Evolutionary conservation across 1,140 invertebrate species (phyloP), one percentile per base, ranked within the genome.

Genomic region (Galleria mellonella): DNA sequence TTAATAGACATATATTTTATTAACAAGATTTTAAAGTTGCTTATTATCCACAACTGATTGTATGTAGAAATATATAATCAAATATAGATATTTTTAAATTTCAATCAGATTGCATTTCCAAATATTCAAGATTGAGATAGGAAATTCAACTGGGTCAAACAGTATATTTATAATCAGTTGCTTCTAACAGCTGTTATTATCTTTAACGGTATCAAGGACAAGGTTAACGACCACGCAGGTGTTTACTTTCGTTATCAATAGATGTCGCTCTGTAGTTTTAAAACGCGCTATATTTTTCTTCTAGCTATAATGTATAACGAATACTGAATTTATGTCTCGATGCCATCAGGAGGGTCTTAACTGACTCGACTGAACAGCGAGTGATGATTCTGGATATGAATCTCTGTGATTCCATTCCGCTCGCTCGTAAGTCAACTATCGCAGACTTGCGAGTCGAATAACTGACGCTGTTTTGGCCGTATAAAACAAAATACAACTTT

Each of bases 391-490:
- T 28, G 45, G 72, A 71, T 49, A 73, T 72, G 65, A 71, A 55
- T 74, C 51, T 62, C 30, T 28, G 50, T 78, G 74, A 78, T 78
- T 78, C 56, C 29, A 57, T 15, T 59, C 65, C 72, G 48, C 74
- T 74, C 74, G 35, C 66, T 51, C 44, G 36, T 32, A 61, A 45
- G 56, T 78, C 72, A 74, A 63, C 74, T 75, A 78, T 75, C 70
- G 72, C 74, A 75, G 72, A 78, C 55, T 47, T 62, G 44, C 43
- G 51, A 35, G 68, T 65, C 23, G 74, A 75, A 53, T 45, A 56
- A 38, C 74, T 78, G 74, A 75, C 72, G 74, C 72, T 78, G 72
- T 75, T 78, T 73, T 70, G 65, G 67, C 62, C 72, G 46, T 32
- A 23, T n/a, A n/a, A n/a, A n/a, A n/a, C n/a, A n/a, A n/a, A n/a